A percentile compares a stretch with the other conserved stretches of the same genome.
Evolutionary conservation across 2,113 vertebrate genomes (phyloP).

Genomic region (Lagopus leucura): DNA sequence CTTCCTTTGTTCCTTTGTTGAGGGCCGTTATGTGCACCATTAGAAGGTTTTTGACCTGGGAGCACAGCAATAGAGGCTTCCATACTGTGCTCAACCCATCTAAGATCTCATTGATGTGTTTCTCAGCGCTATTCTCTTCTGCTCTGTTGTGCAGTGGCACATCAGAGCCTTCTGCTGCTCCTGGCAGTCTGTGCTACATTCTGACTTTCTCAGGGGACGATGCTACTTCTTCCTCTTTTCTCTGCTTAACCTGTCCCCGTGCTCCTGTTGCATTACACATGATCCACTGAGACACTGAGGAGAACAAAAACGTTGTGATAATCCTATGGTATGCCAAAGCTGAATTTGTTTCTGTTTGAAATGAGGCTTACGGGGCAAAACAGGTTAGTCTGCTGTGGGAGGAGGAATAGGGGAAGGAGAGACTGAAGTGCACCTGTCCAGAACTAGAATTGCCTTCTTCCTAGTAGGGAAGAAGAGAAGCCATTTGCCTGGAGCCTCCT

Average conservation of each 20-base stretch:
- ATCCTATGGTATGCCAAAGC: neutral
- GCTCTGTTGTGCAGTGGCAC: constrained; percentile 18
- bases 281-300: neutral
- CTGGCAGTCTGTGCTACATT: constrained; percentile 29
- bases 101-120: neutral
- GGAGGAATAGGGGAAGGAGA: neutral
- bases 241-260: neutral
- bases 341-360: constrained; percentile 9
- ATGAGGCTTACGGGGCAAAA: neutral
- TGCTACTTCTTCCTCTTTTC: neutral
- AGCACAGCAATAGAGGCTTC: neutral
- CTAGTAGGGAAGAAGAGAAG: neutral
- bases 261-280: neutral
- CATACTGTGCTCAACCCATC: constrained; percentile 3
- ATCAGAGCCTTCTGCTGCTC: neutral
- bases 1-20: neutral
- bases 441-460: neutral
- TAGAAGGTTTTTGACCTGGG: constrained; percentile 32
- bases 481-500: neutral
- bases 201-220: neutral
- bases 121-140: constrained; percentile 40
- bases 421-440: neutral
- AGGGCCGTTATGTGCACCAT: constrained; percentile 20
- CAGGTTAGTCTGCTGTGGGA: neutral
- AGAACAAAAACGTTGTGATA: neutral